phyloP scores from a whole-genome alignment of 2,113 vertebrate genomes.

The Pelodiscus sinensis region DNA sequence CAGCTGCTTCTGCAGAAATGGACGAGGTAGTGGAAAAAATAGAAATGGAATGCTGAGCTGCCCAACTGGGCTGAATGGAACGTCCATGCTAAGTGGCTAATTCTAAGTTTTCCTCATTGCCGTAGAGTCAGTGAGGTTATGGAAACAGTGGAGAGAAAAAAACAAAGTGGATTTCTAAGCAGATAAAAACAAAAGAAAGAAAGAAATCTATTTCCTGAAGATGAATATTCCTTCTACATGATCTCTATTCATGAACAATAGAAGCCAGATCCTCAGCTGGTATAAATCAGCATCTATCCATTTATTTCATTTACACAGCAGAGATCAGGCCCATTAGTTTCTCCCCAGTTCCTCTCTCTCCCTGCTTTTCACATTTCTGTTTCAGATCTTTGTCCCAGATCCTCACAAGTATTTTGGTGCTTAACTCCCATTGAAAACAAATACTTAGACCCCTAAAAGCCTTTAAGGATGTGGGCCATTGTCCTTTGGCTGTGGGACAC shows the following conservation, averaged over 20 bases:
- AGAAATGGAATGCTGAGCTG: not conserved
- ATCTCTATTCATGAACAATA: conserved; percentile 60
- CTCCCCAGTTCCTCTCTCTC: conserved; percentile 54
- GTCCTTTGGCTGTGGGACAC: conserved; percentile 49
- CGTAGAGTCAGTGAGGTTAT: conserved; percentile 51
- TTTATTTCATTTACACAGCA: not conserved
- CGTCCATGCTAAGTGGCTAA: conserved; percentile 44
- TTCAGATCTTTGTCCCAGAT: conserved; percentile 33
- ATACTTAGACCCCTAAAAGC: not conserved
- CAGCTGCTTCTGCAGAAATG: conserved; percentile 62
- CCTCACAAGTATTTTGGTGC: not conserved
- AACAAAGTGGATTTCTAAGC: conserved; percentile 54
- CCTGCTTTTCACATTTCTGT: conserved; percentile 52
- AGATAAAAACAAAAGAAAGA: conserved; percentile 32
- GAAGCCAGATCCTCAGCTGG: conserved; percentile 41
- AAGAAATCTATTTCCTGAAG: conserved; percentile 19
- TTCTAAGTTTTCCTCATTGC: conserved; percentile 14
- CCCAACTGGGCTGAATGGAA: conserved; percentile 68
- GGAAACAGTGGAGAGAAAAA: conserved; percentile 43
- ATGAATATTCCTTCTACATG: not conserved
- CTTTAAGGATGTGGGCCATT: not conserved
- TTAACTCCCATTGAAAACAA: not conserved
- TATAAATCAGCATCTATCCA: not conserved
- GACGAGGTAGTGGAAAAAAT: conserved; percentile 33
- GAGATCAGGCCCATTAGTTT: not conserved